These are phyloP conservation scores for Temnothorax longispinosus DNA, from an alignment of 1,140 invertebrate species.

Conservation along the genomic window DNA sequence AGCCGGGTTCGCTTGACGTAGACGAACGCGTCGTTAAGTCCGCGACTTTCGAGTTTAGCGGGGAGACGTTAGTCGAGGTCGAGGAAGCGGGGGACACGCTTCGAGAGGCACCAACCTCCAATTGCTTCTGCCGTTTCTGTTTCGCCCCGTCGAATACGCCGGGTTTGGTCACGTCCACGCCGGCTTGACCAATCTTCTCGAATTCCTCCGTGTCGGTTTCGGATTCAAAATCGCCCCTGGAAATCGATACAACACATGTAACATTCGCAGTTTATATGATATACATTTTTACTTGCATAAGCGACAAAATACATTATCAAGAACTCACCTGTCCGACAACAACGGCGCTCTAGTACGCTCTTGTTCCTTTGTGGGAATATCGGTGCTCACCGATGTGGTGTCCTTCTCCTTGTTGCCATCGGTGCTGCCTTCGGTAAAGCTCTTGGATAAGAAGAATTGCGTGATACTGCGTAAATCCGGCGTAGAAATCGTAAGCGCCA, in stretches of 20 bases:
- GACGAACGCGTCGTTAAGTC: constrained; percentile 78
- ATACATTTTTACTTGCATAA: background rate
- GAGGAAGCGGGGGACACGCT: constrained; percentile 82
- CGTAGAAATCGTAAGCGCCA: constrained; percentile 86
- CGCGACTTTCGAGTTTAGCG: constrained; percentile 79
- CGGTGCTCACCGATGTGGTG: constrained; percentile 76
- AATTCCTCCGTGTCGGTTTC: constrained; percentile 94
- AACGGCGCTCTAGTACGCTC: constrained; percentile 74
- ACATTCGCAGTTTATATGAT: background rate
- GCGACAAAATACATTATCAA: background rate
- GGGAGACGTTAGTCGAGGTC: constrained; percentile 81
- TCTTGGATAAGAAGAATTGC: constrained; percentile 89
- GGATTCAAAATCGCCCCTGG: constrained; percentile 90
- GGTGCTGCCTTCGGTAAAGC: constrained; percentile 79
- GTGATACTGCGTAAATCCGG: constrained; percentile 89
- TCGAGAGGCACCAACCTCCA: constrained; percentile 85
- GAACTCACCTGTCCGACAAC: constrained; percentile 79
- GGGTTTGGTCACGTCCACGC: constrained; percentile 83
- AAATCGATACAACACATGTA: constrained; percentile 52
- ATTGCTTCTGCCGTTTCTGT: constrained; percentile 80
- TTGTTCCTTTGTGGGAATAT: constrained; percentile 74
- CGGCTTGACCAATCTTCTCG: constrained; percentile 90
- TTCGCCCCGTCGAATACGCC: constrained; percentile 77
- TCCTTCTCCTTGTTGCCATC: constrained; percentile 81
- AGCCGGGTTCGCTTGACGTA: constrained; percentile 80